Evolutionary conservation across 2,888 invertebrate genomes (phyloP), one percentile per base, ranked within the genome.

Genomic region (Neoascia interrupta): DNA sequence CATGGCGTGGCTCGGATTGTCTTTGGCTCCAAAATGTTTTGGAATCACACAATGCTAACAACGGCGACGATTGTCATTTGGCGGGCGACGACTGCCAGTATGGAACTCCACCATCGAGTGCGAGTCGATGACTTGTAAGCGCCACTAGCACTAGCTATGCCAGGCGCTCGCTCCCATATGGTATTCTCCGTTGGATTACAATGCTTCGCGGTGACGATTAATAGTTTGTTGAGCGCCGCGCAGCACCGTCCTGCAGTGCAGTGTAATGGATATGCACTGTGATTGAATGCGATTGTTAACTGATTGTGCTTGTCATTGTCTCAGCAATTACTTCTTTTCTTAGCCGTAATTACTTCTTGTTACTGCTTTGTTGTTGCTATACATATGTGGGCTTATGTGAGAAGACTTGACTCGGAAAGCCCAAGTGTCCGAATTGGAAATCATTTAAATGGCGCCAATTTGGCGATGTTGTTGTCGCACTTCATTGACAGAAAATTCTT

Each of bases 41-140:
- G 31, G 45, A 56, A 63, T 70, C 16, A 4, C 5, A 63, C 56
- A 63, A 43, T 69, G 70, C 68, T 3, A 23, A 13, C 13, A 5
- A 26, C 18, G 18, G 6, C 39, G 13, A n/a, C 49, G 56, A 63
- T 75, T 75, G 75, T 75, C 70, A 75, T 63, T 63, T 43, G 45
- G 51, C 63, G 56, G 51, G 47, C 36, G 10, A 21, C 47, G 28
- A 41, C 49, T 34, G 43, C 49, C 61, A 21, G 6, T 16, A 37
- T 37, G 26, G 39, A 15, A 66, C 68, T 69, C 66, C 60, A 36
- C 39, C 53, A 19, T n/a, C 41, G 39, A 39, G 13, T 11, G 31
- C 31, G 51, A 72, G 76, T 79, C 76, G 76, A 66, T 79, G 79
- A 79, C 79, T 79, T 73, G 68, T 79, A 73, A 79, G 79, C 79